A percentile compares a stretch with the other conserved stretches of the same genome.
Evolutionary conservation across 1,140 invertebrate genomes (phyloP).

Genomic region (Atta texana): DNA sequence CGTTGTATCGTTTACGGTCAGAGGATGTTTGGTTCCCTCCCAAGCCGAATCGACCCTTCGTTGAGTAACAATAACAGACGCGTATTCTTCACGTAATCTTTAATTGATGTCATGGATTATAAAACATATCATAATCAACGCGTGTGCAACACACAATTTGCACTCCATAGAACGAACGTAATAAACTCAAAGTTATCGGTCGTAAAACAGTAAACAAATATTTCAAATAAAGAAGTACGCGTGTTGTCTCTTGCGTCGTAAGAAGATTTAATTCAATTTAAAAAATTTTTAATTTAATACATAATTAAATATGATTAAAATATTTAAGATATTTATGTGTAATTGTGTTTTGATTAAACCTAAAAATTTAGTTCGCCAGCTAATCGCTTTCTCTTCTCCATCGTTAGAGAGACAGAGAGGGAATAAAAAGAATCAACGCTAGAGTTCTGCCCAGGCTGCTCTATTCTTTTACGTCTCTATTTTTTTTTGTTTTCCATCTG

Average conservation of each 20-base stretch:
- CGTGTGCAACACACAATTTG: background rate
- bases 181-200: slow-evolving; percentile 12
- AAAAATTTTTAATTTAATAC: too few species aligned
- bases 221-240: slow-evolving; percentile 8
- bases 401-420: too few species aligned
- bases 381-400: too few species aligned
- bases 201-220: slow-evolving; percentile 12
- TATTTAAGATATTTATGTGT: background rate
- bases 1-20: slow-evolving; percentile 36
- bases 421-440: too few species aligned
- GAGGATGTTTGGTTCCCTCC: slow-evolving; percentile 14
- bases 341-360: too few species aligned
- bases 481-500: too few species aligned
- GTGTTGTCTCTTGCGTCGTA: background rate
- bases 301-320: background rate
- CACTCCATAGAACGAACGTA: background rate
- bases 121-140: slow-evolving; percentile 8
- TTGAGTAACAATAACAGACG: slow-evolving; percentile 62
- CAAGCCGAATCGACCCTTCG: background rate
- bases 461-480: too few species aligned
- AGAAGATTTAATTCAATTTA: background rate
- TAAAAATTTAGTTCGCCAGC: too few species aligned
- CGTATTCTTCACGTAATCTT: slow-evolving; percentile 45
- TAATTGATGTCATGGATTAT: slow-evolving; percentile 67
- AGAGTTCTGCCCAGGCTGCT: too few species aligned